These are phyloP conservation scores for Himalopsyche phryganea DNA, from an alignment of 1,140 invertebrate genomes.

Conservation along the genomic window DNA sequence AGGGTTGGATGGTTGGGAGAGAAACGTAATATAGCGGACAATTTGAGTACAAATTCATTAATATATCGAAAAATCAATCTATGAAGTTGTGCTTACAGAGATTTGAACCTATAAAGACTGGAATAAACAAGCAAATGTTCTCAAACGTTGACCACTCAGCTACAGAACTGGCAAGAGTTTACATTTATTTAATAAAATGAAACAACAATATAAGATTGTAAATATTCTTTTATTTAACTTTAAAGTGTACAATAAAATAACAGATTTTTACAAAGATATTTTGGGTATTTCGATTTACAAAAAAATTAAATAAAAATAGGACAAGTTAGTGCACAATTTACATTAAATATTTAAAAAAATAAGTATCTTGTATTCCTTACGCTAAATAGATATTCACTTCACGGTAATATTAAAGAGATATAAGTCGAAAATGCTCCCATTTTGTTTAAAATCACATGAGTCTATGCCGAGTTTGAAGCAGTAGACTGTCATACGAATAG, in stretches of 20 bases:
- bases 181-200: constrained; percentile 12
- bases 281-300: no score
- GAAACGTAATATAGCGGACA: no score
- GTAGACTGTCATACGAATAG: neutral
- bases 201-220: neutral
- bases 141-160: no score
- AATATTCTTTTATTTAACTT: constrained; percentile 16
- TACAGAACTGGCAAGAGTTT: no score
- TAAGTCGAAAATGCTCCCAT: neutral
- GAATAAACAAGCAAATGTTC: no score
- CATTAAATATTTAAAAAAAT: neutral
- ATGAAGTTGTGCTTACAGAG: no score
- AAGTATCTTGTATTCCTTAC: neutral
- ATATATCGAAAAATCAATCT: no score
- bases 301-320: neutral
- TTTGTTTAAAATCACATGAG: neutral
- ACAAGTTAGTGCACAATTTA: neutral
- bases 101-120: no score
- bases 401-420: neutral
- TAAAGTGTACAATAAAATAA: no score
- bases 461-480: neutral
- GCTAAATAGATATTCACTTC: neutral
- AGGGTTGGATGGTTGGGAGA: no score
- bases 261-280: no score
- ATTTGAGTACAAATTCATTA: no score